Base-by-base conservation (phyloP, 2,113 vertebrate genomes). In the Cavia aperea region DNA sequence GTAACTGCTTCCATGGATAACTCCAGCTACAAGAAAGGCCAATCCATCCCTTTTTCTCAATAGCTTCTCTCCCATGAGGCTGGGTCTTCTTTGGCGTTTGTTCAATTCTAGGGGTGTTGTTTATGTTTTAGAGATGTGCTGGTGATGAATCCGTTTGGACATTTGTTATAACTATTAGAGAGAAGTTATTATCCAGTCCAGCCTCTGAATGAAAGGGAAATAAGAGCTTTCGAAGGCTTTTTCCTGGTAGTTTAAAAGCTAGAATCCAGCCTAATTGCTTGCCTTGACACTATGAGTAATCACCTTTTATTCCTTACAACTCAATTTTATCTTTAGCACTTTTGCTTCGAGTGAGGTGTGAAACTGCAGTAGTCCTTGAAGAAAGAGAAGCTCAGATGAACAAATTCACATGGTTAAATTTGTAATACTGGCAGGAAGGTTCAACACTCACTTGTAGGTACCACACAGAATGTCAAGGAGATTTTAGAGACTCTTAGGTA, bases 121-220 rank as follows among this genome's bases (percentile, higher is more conserved):
- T 60, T 23, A 14, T 78, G 26, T 81, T 63, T 43, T n/a, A 77
- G 68, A 46, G 84, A 43, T 72, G 26, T 58, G 9, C n/a, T 49
- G 12, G 75, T 36, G 58, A 78, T 75, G 79, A 66, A 9, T 39
- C 33, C 31, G 54, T 91, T 23, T 6, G 73, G 54, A 68, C 8
- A 58, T 16, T 46, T 93, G 7, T 33, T 19, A 36, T 0, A 49
- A 49, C 56, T 93, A 5, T 63, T 16, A 87, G 29, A 58, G 29
- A 58, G 62, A 73, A 54, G 87, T 29, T 24, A 82, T 62, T n/a
- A 68, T 83, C 63, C 26, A 68, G 60, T 29, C 60, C 31, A 54
- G 77, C 60, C 54, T 92, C 95, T 91, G 75, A 87, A 85, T 81
- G 58, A 56, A 65, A 60, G 13, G 88, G 58, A 83, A 87, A 62